A percentile compares a stretch with the other conserved stretches of the same genome.
These are phyloP conservation scores for Typhlichthys eigenmanni DNA, from an alignment of 2,797 vertebrate species.

Conservation along the genomic window DNA sequence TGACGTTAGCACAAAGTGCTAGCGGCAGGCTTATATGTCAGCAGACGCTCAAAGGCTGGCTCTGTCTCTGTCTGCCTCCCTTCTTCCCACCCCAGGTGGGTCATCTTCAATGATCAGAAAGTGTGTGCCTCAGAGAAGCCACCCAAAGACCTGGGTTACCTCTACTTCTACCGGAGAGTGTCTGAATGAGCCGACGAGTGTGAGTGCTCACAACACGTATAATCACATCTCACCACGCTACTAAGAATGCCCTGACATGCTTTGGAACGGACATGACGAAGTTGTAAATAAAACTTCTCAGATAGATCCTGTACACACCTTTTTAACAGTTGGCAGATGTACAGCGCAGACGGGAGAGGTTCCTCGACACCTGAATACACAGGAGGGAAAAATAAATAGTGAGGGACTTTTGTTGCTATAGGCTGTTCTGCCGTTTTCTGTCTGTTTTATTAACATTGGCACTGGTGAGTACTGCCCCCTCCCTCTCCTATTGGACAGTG, in stretches of 20 bases:
- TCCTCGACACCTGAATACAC: conserved; percentile 28
- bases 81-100: conserved; percentile 81
- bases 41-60: neutral
- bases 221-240: conserved; percentile 57
- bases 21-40: neutral
- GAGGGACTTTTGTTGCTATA: conserved; percentile 16
- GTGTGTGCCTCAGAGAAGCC: conserved; percentile 99
- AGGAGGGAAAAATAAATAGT: conserved; percentile 1
- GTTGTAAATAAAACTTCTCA: conserved; percentile 57
- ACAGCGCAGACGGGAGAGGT: conserved; percentile 31
- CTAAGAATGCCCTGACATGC: conserved; percentile 54
- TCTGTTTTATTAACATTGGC: conserved; percentile 48
- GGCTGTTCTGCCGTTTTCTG: conserved; percentile 32
- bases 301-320: conserved; percentile 49
- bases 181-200: conserved; percentile 79
- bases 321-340: conserved; percentile 47
- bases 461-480: conserved; percentile 46
- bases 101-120: conserved; percentile 99
- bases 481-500: conserved; percentile 49
- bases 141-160: conserved; percentile 97
- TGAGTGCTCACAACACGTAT: conserved; percentile 36
- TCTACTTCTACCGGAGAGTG: conserved; percentile 96
- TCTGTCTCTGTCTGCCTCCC: conserved; percentile 9
- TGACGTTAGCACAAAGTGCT: neutral
- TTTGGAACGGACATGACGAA: conserved; percentile 54